Base-by-base conservation (phyloP, 2,888 invertebrate species). In the Apamea epomidion region DNA sequence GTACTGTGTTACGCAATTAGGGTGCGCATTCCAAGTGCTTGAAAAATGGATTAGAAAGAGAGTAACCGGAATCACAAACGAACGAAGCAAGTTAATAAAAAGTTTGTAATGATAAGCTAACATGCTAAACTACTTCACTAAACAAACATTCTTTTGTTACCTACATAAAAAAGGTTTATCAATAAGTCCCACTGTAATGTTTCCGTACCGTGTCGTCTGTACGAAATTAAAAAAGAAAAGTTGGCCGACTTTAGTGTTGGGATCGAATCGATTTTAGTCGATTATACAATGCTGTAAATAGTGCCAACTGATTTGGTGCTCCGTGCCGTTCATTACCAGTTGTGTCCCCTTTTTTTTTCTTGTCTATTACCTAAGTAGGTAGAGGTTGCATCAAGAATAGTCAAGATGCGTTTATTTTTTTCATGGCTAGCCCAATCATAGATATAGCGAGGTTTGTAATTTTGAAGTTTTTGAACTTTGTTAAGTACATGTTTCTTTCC, bases 201-300 rank as follows among this genome's bases (percentile, higher is more conserved):
- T 69, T 78, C 21, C 4, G 78, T 32, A 60, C 74, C 83, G 62
- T 76, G 45, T 65, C 72, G 68, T 68, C 75, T 58, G 82, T 71
- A 70, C 64, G 62, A 76, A 87, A 88, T 89, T 82, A 82, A 90
- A 91, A 91, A 92, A 91, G 92, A 94, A 93, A 94, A 93, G 91
- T 93, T 87, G 92, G 74, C 83, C 91, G 85, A 85, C 81, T 83
- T 84, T 90, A 87, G 82, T 82, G 83, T 62, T 78, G 84, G 76
- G 78, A 82, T 80, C 86, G 83, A 92, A 94, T 94, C 84, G 92
- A 93, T 93, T 93, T 86, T 81, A 82, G 78, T 75, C 89, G 93
- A 94, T 95, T 95, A 93, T 93, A 93, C 92, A 94, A 95, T 92
- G 87, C 86, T 83, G 75, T 84, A 76, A 90, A 87, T 68, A 84